These are phyloP conservation scores for Periplaneta americana DNA, from an alignment of 1,140 invertebrate genomes.

Conservation along the genomic window DNA sequence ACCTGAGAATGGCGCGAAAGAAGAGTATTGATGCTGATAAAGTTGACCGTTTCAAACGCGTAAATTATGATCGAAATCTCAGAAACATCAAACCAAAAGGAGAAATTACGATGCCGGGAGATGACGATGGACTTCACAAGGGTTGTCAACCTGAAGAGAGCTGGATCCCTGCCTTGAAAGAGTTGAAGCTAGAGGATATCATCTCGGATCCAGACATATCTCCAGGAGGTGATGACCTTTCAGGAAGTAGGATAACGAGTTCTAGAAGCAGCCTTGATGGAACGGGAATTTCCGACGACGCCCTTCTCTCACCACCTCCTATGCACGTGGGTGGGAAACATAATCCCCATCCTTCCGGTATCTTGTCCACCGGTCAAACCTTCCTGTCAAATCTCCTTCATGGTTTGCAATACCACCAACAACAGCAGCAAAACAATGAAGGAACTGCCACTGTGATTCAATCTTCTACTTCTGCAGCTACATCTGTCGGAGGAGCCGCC, in stretches of 20 bases:
- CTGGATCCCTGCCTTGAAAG: conserved; percentile 50
- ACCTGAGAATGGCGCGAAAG: conserved; percentile 76
- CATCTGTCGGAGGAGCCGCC: conserved; percentile 39
- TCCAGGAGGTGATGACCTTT: conserved; percentile 41
- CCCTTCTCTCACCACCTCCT: neutral
- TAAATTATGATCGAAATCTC: conserved; percentile 82
- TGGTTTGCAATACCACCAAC: conserved; percentile 40
- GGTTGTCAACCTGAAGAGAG: conserved; percentile 68
- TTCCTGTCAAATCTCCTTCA: conserved; percentile 61
- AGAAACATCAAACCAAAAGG: conserved; percentile 76
- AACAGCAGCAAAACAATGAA: conserved; percentile 40
- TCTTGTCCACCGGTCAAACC: conserved; percentile 46
- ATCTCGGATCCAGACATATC: conserved; percentile 18
- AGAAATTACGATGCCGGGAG: conserved; percentile 63
- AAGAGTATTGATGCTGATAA: conserved; percentile 77
- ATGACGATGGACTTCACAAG: conserved; percentile 63
- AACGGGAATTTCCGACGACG: conserved; percentile 34
- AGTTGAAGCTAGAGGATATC: conserved; percentile 22
- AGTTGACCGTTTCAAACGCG: conserved; percentile 74
- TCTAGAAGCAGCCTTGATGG: conserved; percentile 49
- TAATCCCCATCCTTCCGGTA: conserved; percentile 7
- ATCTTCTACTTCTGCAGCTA: conserved; percentile 6
- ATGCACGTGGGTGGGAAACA: neutral
- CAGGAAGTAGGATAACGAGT: conserved; percentile 43
- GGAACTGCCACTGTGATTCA: conserved; percentile 42